Conservation (phyloP, 2,797 vertebrate genomes). For the Leucoraja ocellata region DNA sequence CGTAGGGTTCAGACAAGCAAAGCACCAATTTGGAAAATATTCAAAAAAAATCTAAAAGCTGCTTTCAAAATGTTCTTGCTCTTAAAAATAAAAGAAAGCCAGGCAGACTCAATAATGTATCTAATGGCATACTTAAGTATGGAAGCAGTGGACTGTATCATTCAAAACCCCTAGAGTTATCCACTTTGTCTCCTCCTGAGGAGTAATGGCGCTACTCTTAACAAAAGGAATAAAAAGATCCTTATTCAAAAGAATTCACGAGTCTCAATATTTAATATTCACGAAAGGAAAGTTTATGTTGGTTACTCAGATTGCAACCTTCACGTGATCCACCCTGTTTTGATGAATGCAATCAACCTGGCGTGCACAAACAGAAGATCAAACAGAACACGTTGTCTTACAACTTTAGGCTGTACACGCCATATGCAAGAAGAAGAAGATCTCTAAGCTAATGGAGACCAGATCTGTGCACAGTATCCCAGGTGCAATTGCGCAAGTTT, state of each 20-base stretch:
- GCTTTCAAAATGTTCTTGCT: neutral
- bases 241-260: neutral
- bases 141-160: neutral
- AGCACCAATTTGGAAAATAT: constrained; percentile 12
- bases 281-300: neutral
- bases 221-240: constrained; percentile 18
- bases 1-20: neutral
- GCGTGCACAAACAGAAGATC: too few relatives aligned
- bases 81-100: neutral
- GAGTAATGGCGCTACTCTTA: neutral
- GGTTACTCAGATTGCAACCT: neutral
- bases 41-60: neutral
- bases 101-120: neutral
- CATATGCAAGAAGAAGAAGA: too few relatives aligned
- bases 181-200: neutral
- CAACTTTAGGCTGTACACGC: too few relatives aligned
- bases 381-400: too few relatives aligned
- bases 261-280: constrained; percentile 33
- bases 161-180: neutral
- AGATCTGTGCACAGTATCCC: too few relatives aligned
- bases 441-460: too few relatives aligned
- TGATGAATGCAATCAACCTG: too few relatives aligned
- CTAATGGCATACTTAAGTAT: constrained; percentile 6
- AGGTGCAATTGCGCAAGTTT: too few relatives aligned
- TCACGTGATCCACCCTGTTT: too few relatives aligned